Base-by-base conservation (phyloP, 1,140 invertebrate species). In the Neodiprion lecontei region DNA sequence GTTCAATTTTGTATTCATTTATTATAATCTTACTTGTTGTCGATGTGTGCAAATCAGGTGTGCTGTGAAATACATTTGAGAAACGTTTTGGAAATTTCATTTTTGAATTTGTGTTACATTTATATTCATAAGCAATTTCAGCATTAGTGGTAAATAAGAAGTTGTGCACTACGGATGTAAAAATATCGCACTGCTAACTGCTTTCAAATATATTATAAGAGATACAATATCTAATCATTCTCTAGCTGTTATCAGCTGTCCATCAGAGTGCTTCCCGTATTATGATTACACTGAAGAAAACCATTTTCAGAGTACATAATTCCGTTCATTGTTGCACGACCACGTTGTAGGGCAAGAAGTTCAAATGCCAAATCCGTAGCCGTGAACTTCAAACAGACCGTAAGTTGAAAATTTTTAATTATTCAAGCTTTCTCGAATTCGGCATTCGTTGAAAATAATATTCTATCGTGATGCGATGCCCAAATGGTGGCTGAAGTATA, bases 201-300 rank as follows among this genome's bases (percentile, higher is more conserved):
- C 53, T 61, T 61, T 61, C 8, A 61, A 14, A 17, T 61, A 9
- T 40, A 40, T 40, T 40, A 14, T 61, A 61, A 40, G 28, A 40
- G 53, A 61, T 61, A 61, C 53, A 61, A 61, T 61, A 61, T 61
- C 53, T 61, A 61, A 61, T 61, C 53, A 61, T 17, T 61, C 53
- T 61, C 11, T 40, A 61, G 9, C 9, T 61, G 53, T 61, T 61
- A 61, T 61, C 53, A 61, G 53, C 53, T 14, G 11, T 61, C 53
- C 53, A 61, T 61, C 53, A 61, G 5, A 40, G 5, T 61, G 11
- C 53, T 12, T 14, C 53, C 11, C n/a, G 53, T 5, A 9, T 61
- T 61, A 61, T 61, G 28, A 40, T 40, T 40, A 40, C 2, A 40
- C 1, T 0, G 28, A 40, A 5, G 28, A 40, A 40, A 40, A 40